Evolutionary conservation across 2,888 invertebrate genomes (phyloP).

Genomic region (Epistrophe grossulariae): DNA sequence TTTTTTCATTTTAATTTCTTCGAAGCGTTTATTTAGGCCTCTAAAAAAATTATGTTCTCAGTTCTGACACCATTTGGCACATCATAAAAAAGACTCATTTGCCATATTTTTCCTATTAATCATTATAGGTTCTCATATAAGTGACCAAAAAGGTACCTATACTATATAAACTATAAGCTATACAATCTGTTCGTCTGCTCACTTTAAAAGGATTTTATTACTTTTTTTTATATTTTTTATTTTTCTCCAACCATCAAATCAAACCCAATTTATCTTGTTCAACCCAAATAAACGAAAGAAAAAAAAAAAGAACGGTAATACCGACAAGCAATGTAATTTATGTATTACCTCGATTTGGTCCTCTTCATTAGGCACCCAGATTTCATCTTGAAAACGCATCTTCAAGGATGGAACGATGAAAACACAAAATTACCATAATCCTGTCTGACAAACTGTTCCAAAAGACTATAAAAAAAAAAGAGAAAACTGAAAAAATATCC

Average conservation of each 20-base stretch:
- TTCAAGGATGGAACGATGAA: conserved; percentile 61
- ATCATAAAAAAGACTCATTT: no score
- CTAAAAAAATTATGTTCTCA: no score
- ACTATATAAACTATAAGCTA: conserved; percentile 3
- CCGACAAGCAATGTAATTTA: conserved; percentile 70
- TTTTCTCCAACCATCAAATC: conserved; percentile 32
- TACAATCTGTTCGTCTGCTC: conserved; percentile 21
- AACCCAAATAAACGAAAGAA: conserved; percentile 1
- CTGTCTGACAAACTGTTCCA: conserved; percentile 70
- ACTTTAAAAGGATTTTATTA: conserved; percentile 19
- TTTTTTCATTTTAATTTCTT: no score
- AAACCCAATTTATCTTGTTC: conserved; percentile 63
- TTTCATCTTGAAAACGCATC: conserved; percentile 67
- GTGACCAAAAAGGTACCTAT: no score
- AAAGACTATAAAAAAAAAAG: conserved; percentile 40
- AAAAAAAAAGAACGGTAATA: conserved; percentile 49
- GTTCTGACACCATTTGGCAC: no score
- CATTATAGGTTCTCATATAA: conserved; percentile 9
- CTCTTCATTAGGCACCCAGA: conserved; percentile 74
- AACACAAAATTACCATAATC: conserved; percentile 75
- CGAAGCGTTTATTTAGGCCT: no score
- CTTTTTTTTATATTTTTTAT: not conserved
- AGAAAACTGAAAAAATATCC: conserved; percentile 2
- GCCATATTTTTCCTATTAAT: conserved; percentile 37
- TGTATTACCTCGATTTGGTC: conserved; percentile 72